Evolutionary conservation across 2,888 invertebrate genomes (phyloP).

Genomic region (Oxytorus armatus): DNA sequence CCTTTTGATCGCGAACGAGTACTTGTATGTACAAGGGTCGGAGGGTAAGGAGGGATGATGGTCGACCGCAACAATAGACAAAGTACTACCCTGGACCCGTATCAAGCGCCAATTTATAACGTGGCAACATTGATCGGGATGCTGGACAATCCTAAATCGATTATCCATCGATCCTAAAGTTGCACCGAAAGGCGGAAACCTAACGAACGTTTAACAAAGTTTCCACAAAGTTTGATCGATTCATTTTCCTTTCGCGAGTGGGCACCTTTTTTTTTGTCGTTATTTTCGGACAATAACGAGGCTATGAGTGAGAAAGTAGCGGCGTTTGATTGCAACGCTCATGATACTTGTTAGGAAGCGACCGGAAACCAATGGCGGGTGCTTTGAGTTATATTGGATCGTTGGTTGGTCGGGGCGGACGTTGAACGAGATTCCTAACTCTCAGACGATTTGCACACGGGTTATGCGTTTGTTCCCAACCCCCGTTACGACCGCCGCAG

Average conservation of each 20-base stretch:
- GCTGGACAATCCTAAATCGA: background rate
- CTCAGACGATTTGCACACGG: slow-evolving; percentile 51
- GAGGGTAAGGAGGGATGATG: background rate
- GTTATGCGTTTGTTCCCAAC: slow-evolving; percentile 73
- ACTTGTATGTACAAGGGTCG: background rate
- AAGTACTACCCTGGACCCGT: too few species aligned
- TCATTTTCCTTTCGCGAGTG: too few species aligned
- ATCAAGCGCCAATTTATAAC: slow-evolving; percentile 9
- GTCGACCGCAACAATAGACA: slow-evolving; percentile 26
- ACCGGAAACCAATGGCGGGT: background rate
- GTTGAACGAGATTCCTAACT: slow-evolving; percentile 64
- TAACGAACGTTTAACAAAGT: background rate
- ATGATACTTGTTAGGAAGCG: slow-evolving; percentile 12
- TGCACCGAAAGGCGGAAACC: too few species aligned
- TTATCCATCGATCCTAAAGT: slow-evolving; percentile 1
- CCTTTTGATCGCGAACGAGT: slow-evolving; percentile 40
- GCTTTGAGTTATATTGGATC: too few species aligned
- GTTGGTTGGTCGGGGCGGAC: too few species aligned
- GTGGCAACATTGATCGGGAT: slow-evolving; percentile 13
- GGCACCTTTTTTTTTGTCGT: too few species aligned
- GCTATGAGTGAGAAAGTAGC: too few species aligned
- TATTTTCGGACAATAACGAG: too few species aligned
- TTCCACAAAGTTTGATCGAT: background rate
- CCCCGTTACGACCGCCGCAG: background rate
- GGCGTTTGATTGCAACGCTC: background rate